These are phyloP conservation scores for Ditylenchus dipsaci DNA, from an alignment of 1,140 invertebrate genomes.

Conservation along the genomic window DNA sequence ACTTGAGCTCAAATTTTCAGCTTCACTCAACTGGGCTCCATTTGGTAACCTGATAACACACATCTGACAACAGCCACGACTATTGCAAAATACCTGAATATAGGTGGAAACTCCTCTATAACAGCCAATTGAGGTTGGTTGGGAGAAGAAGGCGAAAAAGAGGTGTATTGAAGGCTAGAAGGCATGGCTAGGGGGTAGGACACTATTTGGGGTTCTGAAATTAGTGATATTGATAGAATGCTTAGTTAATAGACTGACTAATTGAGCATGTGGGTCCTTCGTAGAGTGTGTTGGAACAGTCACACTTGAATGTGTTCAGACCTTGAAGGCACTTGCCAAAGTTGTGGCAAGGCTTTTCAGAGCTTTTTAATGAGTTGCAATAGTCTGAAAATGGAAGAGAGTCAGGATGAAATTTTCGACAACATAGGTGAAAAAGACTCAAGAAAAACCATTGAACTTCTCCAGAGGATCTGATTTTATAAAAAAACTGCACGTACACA, in stretches of 20 bases:
- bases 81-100: too few relatives aligned
- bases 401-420: too few relatives aligned
- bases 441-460: too few relatives aligned
- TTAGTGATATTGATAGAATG: too few relatives aligned
- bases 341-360: constrained; percentile 83
- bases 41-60: background rate
- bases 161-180: background rate
- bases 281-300: constrained; percentile 82
- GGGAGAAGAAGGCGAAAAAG: background rate
- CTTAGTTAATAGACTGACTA: constrained; percentile 65
- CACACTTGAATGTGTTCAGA: constrained; percentile 92
- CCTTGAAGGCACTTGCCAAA: constrained; percentile 82
- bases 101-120: background rate
- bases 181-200: background rate
- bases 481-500: too few relatives aligned
- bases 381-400: too few relatives aligned
- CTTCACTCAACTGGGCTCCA: constrained; percentile 67
- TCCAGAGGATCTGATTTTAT: too few relatives aligned
- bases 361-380: constrained; percentile 61
- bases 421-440: too few relatives aligned
- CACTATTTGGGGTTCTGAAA: background rate
- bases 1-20: constrained; percentile 83
- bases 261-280: constrained; percentile 85
- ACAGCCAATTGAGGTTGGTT: background rate
- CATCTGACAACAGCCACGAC: too few relatives aligned